Conservation (phyloP, 53 echinoderm and acorn worm genomes). For the Hippasteria phrygiana region DNA sequence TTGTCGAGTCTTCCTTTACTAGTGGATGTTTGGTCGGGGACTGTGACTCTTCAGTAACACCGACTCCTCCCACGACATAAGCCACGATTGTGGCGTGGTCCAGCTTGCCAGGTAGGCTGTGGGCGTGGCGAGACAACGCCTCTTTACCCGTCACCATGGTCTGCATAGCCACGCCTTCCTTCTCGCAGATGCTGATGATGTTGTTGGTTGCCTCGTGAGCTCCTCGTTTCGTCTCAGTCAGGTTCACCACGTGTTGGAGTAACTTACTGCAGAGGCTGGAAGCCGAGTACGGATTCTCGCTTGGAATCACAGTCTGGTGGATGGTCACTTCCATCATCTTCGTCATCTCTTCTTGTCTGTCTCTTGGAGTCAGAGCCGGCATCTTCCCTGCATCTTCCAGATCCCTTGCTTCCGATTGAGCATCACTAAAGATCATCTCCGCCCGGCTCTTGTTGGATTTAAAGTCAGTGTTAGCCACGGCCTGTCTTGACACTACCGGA, state of each 20-base stretch:
- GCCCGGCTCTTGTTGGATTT: constrained; percentile 28
- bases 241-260: constrained; percentile 54
- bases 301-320: constrained; percentile 1
- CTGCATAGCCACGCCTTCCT: not conserved
- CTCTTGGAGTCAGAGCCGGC: constrained; percentile 25
- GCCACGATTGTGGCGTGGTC: constrained; percentile 79
- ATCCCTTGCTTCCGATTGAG: not conserved
- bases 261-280: constrained; percentile 53
- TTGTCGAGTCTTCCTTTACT: not conserved
- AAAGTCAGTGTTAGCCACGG: constrained; percentile 37
- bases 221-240: constrained; percentile 40
- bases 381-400: not conserved
- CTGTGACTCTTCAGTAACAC: not conserved
- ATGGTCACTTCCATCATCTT: constrained; percentile 24
- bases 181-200: constrained; percentile 20
- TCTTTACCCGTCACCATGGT: constrained; percentile 1
- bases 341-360: constrained; percentile 57
- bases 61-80: constrained; percentile 34
- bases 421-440: constrained; percentile 25
- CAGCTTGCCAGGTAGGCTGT: constrained; percentile 62
- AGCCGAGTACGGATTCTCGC: constrained; percentile 45
- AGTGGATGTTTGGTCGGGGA: not conserved
- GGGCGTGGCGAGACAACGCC: constrained; percentile 14
- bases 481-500: constrained; percentile 60
- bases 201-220: constrained; percentile 48